phyloP scores from a whole-genome alignment of 2,888 invertebrate genomes.

The Parnassius orleans region DNA sequence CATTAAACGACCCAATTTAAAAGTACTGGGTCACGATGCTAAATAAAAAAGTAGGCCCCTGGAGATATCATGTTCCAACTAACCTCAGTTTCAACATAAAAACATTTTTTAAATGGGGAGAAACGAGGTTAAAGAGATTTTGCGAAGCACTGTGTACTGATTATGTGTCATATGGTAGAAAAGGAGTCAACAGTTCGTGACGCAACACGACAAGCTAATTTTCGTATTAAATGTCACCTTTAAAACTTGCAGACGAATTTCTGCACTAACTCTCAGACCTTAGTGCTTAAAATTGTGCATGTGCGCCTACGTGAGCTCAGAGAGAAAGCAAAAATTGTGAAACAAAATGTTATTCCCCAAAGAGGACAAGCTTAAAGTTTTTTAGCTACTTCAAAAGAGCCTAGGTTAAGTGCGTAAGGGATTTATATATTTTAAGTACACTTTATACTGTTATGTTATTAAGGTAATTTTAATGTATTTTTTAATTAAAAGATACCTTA shows the following conservation, averaged over 20 bases:
- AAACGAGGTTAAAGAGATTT: constrained; percentile 32
- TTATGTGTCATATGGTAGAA: constrained; percentile 20
- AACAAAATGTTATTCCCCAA: constrained; percentile 28
- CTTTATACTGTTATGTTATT: too few species aligned
- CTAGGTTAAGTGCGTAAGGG: constrained; percentile 1
- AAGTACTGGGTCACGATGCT: constrained; percentile 34
- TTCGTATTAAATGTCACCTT: constrained; percentile 27
- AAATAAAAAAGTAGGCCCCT: constrained; percentile 32
- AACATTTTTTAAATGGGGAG: constrained; percentile 30
- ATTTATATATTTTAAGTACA: not conserved
- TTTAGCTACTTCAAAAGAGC: constrained; percentile 20
- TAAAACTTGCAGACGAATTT: constrained; percentile 5
- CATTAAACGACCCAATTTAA: constrained; percentile 48
- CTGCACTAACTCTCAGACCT: not conserved
- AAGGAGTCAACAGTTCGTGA: constrained; percentile 26
- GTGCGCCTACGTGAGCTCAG: not conserved
- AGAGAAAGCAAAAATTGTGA: constrained; percentile 22
- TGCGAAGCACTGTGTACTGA: constrained; percentile 15
- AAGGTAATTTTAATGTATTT: too few species aligned
- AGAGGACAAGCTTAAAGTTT: constrained; percentile 22
- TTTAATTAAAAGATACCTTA: too few species aligned
- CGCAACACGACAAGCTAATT: constrained; percentile 24
- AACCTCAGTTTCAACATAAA: constrained; percentile 29
- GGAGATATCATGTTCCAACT: constrained; percentile 29
- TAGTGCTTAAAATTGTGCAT: constrained; percentile 5